A percentile compares a stretch with the other conserved stretches of the same genome.
Conservation (phyloP, 2,888 invertebrate genomes). For the Drosophila kuntzei region DNA sequence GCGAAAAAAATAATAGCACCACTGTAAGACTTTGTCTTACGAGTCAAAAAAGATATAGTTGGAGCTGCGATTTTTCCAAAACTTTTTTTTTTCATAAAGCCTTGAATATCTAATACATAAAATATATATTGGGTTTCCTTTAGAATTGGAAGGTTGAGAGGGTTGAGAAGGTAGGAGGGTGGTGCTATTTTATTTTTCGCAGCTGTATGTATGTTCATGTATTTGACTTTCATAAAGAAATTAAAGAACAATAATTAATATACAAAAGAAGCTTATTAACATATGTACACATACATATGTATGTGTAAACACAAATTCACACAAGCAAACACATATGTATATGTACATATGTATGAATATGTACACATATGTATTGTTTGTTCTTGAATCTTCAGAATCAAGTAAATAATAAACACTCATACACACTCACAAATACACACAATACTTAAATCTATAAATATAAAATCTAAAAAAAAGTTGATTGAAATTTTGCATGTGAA, state of each 20-base stretch:
- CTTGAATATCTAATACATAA: no score
- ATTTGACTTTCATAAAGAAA: slow-evolving; percentile 20
- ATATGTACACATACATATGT: not conserved
- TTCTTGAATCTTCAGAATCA: slow-evolving; percentile 18
- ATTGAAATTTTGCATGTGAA: slow-evolving; percentile 34
- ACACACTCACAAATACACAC: slow-evolving; percentile 14
- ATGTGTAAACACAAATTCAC: slow-evolving; percentile 11
- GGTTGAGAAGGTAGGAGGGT: no score
- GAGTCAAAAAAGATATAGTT: no score
- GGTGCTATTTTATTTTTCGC: no score
- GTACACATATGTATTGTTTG: slow-evolving; percentile 7
- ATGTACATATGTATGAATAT: not conserved
- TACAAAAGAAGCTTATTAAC: slow-evolving; percentile 12
- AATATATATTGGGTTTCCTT: no score
- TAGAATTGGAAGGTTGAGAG: no score
- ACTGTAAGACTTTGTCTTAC: no score
- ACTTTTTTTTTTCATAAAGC: no score
- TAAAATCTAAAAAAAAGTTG: slow-evolving; percentile 19
- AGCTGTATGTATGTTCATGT: not conserved
- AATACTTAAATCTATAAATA: slow-evolving; percentile 40
- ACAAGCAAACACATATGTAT: not conserved
- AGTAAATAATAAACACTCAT: slow-evolving; percentile 7
- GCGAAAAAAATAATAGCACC: no score
- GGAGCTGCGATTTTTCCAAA: no score
- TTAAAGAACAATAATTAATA: slow-evolving; percentile 19